Evolutionary conservation across 1,140 invertebrate genomes (phyloP).

Genomic region (Lucilia sericata): DNA sequence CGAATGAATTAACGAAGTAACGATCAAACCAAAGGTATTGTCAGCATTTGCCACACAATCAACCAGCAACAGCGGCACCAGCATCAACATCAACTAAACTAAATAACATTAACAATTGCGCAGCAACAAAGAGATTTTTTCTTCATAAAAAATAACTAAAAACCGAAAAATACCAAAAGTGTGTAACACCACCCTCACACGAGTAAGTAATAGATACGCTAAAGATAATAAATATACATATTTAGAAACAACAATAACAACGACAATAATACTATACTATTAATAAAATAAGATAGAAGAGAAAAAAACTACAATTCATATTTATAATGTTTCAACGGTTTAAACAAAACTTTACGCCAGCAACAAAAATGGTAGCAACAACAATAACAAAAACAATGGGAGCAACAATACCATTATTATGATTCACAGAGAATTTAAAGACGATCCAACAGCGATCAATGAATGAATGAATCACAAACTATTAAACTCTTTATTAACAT

Average conservation of each 20-base stretch:
- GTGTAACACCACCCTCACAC: slow-evolving; percentile 28
- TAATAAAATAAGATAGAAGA: slow-evolving; percentile 4
- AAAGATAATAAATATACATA: background rate
- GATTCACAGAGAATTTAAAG: slow-evolving; percentile 19
- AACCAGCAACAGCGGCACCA: slow-evolving; percentile 2
- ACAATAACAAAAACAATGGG: slow-evolving; percentile 29
- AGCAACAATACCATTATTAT: slow-evolving; percentile 19
- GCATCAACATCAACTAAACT: slow-evolving; percentile 11
- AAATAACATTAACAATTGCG: slow-evolving; percentile 30
- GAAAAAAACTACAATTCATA: background rate
- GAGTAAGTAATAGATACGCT: background rate
- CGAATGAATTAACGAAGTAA: background rate
- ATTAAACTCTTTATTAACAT: slow-evolving; percentile 39
- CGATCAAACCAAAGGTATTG: background rate
- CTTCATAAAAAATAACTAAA: background rate
- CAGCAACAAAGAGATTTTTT: slow-evolving; percentile 21
- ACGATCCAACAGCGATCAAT: background rate
- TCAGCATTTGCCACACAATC: slow-evolving; percentile 15
- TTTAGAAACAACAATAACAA: background rate
- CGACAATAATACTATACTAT: background rate
- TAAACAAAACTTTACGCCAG: slow-evolving; percentile 18
- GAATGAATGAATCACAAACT: background rate
- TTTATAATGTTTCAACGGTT: slow-evolving; percentile 26
- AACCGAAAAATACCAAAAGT: background rate
- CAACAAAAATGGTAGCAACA: slow-evolving; percentile 23